Conservation (phyloP, 2,113 vertebrate species). For the Gnathonemus longibarbis region DNA sequence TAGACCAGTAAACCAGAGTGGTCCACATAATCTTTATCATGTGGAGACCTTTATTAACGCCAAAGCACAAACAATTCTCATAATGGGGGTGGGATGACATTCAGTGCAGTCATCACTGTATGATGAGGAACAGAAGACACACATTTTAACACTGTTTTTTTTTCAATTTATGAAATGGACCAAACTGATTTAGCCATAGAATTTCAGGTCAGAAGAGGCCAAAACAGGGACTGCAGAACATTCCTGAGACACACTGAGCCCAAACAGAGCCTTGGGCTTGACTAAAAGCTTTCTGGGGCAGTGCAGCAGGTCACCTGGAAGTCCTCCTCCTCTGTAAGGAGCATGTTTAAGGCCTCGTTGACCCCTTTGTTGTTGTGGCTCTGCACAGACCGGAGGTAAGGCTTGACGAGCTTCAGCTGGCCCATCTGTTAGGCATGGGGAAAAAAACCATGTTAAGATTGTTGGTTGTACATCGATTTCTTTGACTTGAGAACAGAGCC, state of each 20-base stretch:
- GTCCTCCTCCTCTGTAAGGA: conserved; percentile 83
- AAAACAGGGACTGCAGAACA: not conserved
- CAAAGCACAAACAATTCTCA: not conserved
- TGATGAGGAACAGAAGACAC: not conserved
- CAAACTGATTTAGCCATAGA: not conserved
- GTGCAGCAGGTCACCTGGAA: conserved; percentile 64
- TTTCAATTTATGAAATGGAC: not conserved
- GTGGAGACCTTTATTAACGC: not conserved
- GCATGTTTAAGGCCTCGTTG: conserved; percentile 80
- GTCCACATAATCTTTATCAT: not conserved
- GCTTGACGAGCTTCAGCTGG: conserved; percentile 79
- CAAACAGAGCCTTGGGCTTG: not conserved
- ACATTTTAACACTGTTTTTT: not conserved
- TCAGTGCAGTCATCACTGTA: not conserved
- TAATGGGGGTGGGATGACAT: not conserved
- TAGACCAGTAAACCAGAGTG: not conserved
- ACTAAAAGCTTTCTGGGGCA: not conserved
- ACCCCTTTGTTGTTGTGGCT: conserved; percentile 83
- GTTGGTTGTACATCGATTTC: not conserved
- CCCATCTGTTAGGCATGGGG: conserved; percentile 53
- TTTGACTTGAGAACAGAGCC: not conserved
- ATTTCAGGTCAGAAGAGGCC: not conserved
- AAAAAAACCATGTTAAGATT: not conserved
- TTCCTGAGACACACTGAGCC: not conserved
- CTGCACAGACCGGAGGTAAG: conserved; percentile 82